Evolutionary conservation across 2,113 vertebrate genomes (phyloP), one percentile per base, ranked within the genome.

Genomic region (Rana temporaria): DNA sequence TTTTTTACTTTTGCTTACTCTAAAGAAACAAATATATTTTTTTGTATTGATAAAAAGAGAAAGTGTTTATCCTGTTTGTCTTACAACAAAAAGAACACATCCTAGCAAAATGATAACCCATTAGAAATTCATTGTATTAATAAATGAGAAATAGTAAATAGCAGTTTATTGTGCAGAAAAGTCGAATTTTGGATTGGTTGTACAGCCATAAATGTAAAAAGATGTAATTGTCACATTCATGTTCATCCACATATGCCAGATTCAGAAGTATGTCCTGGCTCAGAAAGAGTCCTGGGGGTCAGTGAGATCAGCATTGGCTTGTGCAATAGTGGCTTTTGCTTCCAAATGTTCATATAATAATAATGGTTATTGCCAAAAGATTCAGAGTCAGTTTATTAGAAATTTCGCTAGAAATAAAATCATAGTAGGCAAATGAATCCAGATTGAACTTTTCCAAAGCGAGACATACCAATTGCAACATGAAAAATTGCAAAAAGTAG

Each of bases 221-320:
- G 16, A 53, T 48, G 52, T 77, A 77, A 77, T 77, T 65, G 60
- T 64, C 60, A 64, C 60, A 64, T 65, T 63, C 59, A 76, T 18
- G 24, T 48, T 63, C 57, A 64, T 64, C 22, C 57, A 57, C 34
- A 20, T 55, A 11, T 52, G 60, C 63, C 48, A 78, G 63, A 57
- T 57, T 55, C 26, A 79, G 53, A 68, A 79, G 52, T 67, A 69
- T 67, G 30, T 68, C 55, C 65, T 79, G 64, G 77, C 64, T 69
- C 20, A 42, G 12, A 26, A 0, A 68, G 77, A 68, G 26, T 59
- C 65, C 26, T 59, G 77, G 53, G 77, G 77, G 64, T 79, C 65
- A 69, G 55, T 79, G 77, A 79, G 64, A 66, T 79, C 77, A 79
- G 52, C 14, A 17, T 79, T 79, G 77, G 77, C 52, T 42, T 59